These are phyloP conservation scores for Linnaemya tessellans DNA, from an alignment of 2,888 invertebrate genomes.

Conservation along the genomic window DNA sequence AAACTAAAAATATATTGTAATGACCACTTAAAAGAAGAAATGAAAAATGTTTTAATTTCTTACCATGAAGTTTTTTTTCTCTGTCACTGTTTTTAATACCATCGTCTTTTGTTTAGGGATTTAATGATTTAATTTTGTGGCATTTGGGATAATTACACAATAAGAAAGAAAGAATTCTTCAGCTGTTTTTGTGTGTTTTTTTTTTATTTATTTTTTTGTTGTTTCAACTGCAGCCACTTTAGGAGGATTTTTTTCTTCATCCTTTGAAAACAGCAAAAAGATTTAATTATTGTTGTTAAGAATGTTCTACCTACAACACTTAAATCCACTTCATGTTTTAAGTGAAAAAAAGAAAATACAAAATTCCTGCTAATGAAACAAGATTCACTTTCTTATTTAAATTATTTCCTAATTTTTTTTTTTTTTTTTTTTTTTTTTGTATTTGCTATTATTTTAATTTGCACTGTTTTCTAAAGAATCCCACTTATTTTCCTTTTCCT, in stretches of 20 bases:
- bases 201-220: not conserved
- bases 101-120: not conserved
- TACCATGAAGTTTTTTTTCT: not conserved
- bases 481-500: slow-evolving; percentile 30
- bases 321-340: slow-evolving; percentile 25
- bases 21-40: too few relatives aligned
- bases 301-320: slow-evolving; percentile 29
- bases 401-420: slow-evolving; percentile 13
- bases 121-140: slow-evolving; percentile 16
- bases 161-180: not conserved
- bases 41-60: not conserved
- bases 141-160: slow-evolving; percentile 27
- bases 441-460: too few relatives aligned
- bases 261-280: slow-evolving; percentile 1
- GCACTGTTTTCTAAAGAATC: slow-evolving; percentile 36
- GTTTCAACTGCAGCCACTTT: slow-evolving; percentile 12
- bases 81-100: not conserved
- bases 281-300: slow-evolving; percentile 40
- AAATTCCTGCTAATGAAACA: slow-evolving; percentile 21
- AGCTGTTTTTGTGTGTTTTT: slow-evolving; percentile 2
- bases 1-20: slow-evolving; percentile 1
- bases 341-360: not conserved
- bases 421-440: too few relatives aligned
- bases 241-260: not conserved
- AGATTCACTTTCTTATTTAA: slow-evolving; percentile 36